Evolutionary conservation across 2,797 vertebrate species (phyloP), one percentile per base, ranked within the genome.

Genomic region (Molossus molossus): DNA sequence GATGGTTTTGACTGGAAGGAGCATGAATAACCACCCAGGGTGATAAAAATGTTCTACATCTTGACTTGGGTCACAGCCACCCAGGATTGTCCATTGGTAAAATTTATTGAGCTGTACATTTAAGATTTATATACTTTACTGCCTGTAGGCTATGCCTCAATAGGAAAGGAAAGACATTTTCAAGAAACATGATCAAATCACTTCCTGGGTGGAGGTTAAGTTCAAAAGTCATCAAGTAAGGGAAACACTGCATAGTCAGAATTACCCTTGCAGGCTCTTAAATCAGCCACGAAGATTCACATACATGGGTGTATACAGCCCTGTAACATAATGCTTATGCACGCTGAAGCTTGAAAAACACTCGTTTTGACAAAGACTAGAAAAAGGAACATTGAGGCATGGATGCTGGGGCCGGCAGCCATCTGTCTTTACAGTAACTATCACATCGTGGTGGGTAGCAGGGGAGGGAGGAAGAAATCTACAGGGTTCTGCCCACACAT

Each of bases 171-270:
- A 67, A 87, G 23, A 65, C 88, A 23, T 48, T 69, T 73, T 75
- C 57, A 73, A 84, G 27, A 57, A 88, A 85, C 9, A 62, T 4
- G 11, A 69, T 17, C 9, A 4, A 89, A 75, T 80, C 29, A 45
- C 58, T 88, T 80, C 45, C 70, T 75, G 15, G 65, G 33, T 58
- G 13, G 23, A 82, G 17, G 33, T 70, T 69, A 76, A 75, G 40
- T 94, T 79, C 80, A 21, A 93, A 86, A 93, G 29, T 45, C 29
- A 48, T n/a, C 60, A 62, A 1, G 9, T 48, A 6, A 95, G 60
- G 21, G 67, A 83, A 80, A 72, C n/a, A 62, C 2, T 9, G 4
- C 1, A 5, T 40, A 9, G 77, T 50, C 70, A 72, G 70, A 90
- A 92, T 6, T 3, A 57, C 25, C 40, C 64, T 55, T 57, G 92